Base-by-base conservation (phyloP, 2,797 vertebrate genomes). In the Tarsius wallacei region DNA sequence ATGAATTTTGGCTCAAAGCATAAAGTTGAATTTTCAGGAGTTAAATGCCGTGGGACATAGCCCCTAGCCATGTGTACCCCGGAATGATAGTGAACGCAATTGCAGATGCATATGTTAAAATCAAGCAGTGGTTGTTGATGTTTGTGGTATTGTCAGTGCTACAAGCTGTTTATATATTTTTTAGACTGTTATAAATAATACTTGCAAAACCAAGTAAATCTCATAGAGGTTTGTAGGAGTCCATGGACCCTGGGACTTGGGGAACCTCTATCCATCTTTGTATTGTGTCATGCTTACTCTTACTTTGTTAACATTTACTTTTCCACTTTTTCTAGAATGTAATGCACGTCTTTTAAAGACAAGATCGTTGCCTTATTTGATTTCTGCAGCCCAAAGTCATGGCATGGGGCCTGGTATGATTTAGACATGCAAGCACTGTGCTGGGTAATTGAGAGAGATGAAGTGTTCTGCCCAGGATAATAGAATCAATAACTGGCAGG, bases 101-200 rank as follows among this genome's bases (percentile, higher is more conserved):
- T 31, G 26, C 2, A 51, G 9, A 31, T 51, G 26, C 19, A 15
- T 15, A 26, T 49, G 1, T 76, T 51, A 4, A 17, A 53, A 51
- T 76, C 9, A 51, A 76, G 73, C 26, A 3, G 22, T 31, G 5
- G 42, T 42, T 42, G 42, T 42, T 42, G 42, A 42, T 42, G 33
- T 24, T 22, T 24, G 33, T 3, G 0, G 26, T 66, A 47, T 17
- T 3, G 11, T 28, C 49, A 11, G 2, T 0, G 22, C 16, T 33
- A 11, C 31, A 15, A 2, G 49, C 15, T 49, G 61, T 22, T 77
- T 7, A 77, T 0, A 2, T 14, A 47, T 5, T 28, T 26, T 49
- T 53, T 51, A 80, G 47, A 55, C 13, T 14, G 57, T 2, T 21
- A 22, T n/a, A 92, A 42, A 28, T 76, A 36, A 59, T 31, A 31